These are phyloP conservation scores for Meiosimyza decipiens DNA, from an alignment of 2,888 invertebrate species.

Conservation along the genomic window DNA sequence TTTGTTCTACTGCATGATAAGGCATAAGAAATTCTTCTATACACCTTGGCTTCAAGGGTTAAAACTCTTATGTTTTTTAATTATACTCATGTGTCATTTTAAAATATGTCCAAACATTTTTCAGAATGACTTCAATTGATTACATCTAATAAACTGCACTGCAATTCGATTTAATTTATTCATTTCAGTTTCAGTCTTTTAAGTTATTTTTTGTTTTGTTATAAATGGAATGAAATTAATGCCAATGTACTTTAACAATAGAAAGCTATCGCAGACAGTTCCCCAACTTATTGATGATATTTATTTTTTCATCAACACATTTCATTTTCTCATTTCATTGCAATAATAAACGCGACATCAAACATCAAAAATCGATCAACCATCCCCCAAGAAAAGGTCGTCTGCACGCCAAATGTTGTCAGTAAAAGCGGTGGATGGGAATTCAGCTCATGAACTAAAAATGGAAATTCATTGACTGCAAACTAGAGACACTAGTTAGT, in stretches of 20 bases:
- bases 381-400: not conserved
- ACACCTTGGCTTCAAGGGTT: too few species aligned
- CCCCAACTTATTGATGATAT: too few species aligned
- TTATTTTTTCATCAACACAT: too few species aligned
- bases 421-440: not conserved
- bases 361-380: conserved; percentile 29
- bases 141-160: too few species aligned
- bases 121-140: not conserved
- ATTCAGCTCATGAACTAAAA: conserved; percentile 2
- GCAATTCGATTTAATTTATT: conserved; percentile 6
- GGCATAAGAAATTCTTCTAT: too few species aligned
- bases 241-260: too few species aligned
- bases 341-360: conserved; percentile 8
- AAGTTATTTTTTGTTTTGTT: too few species aligned
- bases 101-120: not conserved
- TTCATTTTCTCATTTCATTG: too few species aligned
- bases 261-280: too few species aligned
- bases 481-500: not conserved
- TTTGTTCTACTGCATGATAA: too few species aligned
- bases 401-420: too few species aligned
- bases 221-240: too few species aligned
- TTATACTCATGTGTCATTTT: not conserved
- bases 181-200: not conserved
- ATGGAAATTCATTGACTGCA: conserved; percentile 20
- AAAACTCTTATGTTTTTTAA: not conserved